Percentiles rank a stretch among this genome's conserved stretches.
Evolutionary conservation across 2,797 vertebrate species (phyloP).

Genomic region (Xiphorhynchus erythropygius): DNA sequence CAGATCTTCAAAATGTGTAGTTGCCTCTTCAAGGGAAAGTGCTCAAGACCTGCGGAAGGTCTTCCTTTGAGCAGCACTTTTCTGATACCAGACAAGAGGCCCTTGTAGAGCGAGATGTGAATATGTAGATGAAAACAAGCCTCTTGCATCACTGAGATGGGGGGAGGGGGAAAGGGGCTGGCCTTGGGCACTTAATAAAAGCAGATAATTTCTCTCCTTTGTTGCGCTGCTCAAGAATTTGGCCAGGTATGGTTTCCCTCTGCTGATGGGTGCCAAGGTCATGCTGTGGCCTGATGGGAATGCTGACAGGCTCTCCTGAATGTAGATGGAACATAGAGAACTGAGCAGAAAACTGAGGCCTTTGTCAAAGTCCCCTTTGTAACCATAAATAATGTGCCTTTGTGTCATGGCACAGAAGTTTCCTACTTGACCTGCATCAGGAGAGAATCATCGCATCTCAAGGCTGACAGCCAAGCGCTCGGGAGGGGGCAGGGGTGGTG

Average conservation of each 20-base stretch:
- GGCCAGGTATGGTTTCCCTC: not conserved
- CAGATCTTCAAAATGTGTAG: not conserved
- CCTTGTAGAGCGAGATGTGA: not conserved
- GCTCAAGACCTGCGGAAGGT: not conserved
- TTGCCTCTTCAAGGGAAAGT: not conserved
- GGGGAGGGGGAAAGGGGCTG: not conserved
- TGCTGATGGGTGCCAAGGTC: not conserved
- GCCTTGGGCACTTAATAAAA: not conserved
- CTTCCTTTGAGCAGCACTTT: not conserved
- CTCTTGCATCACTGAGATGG: not conserved
- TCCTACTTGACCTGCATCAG: not conserved
- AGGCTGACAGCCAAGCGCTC: not conserved
- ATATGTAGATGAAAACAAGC: not conserved
- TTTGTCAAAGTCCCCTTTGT: constrained; percentile 5
- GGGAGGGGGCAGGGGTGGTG: not conserved
- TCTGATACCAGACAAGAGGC: not conserved
- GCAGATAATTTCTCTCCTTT: not conserved
- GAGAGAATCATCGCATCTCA: not conserved
- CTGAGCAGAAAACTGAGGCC: not conserved
- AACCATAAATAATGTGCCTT: not conserved
- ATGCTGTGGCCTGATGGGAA: not conserved
- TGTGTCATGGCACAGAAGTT: not conserved
- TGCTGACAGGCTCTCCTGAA: not conserved
- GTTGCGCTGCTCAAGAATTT: not conserved
- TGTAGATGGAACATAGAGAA: not conserved